Evolutionary conservation across 2,113 vertebrate species (phyloP), one percentile per base, ranked within the genome.

Genomic region (Protobothrops mucrosquamatus): DNA sequence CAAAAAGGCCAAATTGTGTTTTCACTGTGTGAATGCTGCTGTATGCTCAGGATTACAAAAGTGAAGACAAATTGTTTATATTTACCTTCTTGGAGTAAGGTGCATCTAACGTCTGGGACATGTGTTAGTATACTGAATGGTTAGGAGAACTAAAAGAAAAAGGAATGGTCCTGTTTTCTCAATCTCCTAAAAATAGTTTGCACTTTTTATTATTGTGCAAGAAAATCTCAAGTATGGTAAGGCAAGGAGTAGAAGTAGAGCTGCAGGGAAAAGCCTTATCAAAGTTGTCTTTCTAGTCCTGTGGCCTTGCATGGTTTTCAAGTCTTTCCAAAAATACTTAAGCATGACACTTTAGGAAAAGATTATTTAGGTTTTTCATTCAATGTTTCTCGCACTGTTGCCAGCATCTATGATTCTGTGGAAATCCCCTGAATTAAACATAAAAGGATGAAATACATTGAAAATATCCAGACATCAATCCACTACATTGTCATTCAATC

Each of bases 1-100:
- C 56, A 0, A 0, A 9, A 89, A 57, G 34, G 1, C 0, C 10
- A 1, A 39, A 4, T 87, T 22, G 0, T 0, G 1, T 22, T 23
- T 0, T 57, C 74, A 9, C 55, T 6, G n/a, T 20, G 39, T 20
- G 15, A 0, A 6, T 43, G 2, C 29, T 34, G 4, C 0, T 0
- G 85, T n/a, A 23, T 6, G 0, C 10, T 51, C 15, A 91, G n/a
- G 20, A 57, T 56, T 7, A 39, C 14, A 14, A 43, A 43, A 52
- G 15, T 52, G 22, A 51, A 15, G 20, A 46, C 24, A n/a, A 29
- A 34, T 7, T 2, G 0, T 88, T 51, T 89, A 81, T n/a, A 56
- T 55, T 56, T 20, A 55, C 24, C 24, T 56, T 74, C 18, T 48
- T n/a, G 64, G 48, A 69, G 20, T 14, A 55, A 87, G 7, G 1